Base-by-base conservation (phyloP, 2,888 invertebrate genomes). In the Aporophyla lueneburgensis region DNA sequence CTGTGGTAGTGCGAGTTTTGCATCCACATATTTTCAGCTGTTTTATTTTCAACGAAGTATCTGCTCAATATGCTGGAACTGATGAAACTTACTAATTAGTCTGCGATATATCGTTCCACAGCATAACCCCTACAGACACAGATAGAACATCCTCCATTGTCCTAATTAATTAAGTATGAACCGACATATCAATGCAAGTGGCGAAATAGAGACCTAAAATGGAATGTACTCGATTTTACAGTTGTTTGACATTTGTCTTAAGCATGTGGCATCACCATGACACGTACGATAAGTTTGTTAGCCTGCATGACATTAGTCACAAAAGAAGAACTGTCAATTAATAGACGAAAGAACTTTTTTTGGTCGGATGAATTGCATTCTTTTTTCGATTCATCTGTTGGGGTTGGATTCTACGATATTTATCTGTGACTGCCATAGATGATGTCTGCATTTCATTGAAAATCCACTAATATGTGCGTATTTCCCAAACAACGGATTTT, bases 31-130 rank as follows among this genome's bases (percentile, higher is more conserved):
- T 53, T 71, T 74, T 74, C 16, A 24, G n/a, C 27, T 58, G 21
- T 71, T 27, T 84, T 76, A 63, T 77, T 81, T 78, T 79, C 10
- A 24, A 51, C 21, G 24, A 73, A 71, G 43, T 66, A 68, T 43
- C n/a, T n/a, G 24, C 21, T 59, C 62, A 54, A 72, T 70, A 54
- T 54, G 24, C 19, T 76, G 33, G 49, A 68, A 80, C 61, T 80
- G 54, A 67, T 76, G 67, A 76, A 85, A 81, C 70, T 76, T 40
- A 53, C 72, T 83, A 85, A 81, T 85, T 81, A 81, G 85, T 40
- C 53, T 33, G n/a, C 33, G 46, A 66, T 71, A 80, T 69, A 65
- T 71, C 76, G 46, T 76, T 70, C 61, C 58, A 66, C 33, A 62
- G 63, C 46, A 59, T 61, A 68, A n/a, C 21, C 43, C 53, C 27